These are phyloP conservation scores for Lepus oiostolus DNA, from an alignment of 2,797 vertebrate genomes.

Conservation along the genomic window DNA sequence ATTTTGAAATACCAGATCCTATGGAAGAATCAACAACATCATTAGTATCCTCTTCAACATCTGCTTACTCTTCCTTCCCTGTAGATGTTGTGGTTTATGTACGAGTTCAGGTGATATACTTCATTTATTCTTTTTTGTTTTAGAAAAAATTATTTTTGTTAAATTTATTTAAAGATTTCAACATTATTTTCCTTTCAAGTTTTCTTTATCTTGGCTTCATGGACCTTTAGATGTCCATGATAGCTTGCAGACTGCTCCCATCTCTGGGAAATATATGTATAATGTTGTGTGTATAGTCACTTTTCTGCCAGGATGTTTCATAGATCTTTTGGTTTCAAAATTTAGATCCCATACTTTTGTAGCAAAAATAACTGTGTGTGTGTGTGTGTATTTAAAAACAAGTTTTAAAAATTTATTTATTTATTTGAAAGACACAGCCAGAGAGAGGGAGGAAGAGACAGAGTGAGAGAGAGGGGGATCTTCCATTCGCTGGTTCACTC, in stretches of 20 bases:
- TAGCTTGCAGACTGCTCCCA: neutral
- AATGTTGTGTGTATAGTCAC: neutral
- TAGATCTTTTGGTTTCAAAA: conserved; percentile 30
- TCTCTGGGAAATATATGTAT: neutral
- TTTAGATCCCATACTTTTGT: conserved; percentile 26
- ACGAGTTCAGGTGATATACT: conserved; percentile 95
- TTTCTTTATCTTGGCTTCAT: neutral
- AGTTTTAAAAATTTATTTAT: neutral
- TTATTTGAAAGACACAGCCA: too few relatives aligned
- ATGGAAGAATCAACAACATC: conserved; percentile 98
- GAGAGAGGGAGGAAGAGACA: too few relatives aligned
- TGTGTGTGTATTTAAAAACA: neutral
- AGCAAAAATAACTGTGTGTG: conserved; percentile 6
- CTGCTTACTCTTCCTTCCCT: conserved; percentile 97
- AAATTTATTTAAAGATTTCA: conserved; percentile 34
- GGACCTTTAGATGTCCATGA: neutral
- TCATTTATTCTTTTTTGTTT: neutral
- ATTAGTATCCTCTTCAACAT: conserved; percentile 96
- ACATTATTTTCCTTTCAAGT: neutral
- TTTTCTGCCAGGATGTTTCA: conserved; percentile 22
- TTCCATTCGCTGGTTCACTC: too few relatives aligned
- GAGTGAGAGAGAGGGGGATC: too few relatives aligned
- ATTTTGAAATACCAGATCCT: conserved; percentile 96
- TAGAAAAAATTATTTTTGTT: neutral
- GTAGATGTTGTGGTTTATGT: conserved; percentile 99